Evolutionary conservation across 2,888 invertebrate species (phyloP), one percentile per base, ranked within the genome.

Genomic region (Carterocephalus palaemon): DNA sequence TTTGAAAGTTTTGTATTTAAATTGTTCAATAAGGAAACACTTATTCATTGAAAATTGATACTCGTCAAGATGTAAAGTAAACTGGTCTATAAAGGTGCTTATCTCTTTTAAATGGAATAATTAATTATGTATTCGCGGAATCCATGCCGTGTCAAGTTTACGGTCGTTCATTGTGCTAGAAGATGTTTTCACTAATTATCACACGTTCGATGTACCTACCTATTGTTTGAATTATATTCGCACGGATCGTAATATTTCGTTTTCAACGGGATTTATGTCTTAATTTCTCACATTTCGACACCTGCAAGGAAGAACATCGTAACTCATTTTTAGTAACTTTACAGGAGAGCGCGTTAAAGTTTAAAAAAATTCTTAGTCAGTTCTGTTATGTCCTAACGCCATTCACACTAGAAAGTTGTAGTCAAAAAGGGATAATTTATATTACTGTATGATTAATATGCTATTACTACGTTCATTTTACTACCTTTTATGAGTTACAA

Each of bases 121-220:
- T 39, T 28, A 43, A 43, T 55, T 51, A 47, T 37, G 49, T 50
- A 52, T 52, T 46, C 46, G 17, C 16, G 26, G 28, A 19, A 22
- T 37, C 24, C 31, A 34, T 46, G 38, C 34, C 52, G 59, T 64
- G 65, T 67, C 71, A 74, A 71, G 71, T 73, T 72, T 68, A 69
- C 59, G 67, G 62, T 53, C 64, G 57, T 36, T 56, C 49, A 67
- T 68, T 70, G 70, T 67, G 46, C 56, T 46, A 48, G 33, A 47
- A 47, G 48, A 48, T 47, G 57, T 59, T 67, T 69, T 67, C 62
- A 61, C 62, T 57, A 53, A 57, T 52, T 55, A 64, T 57, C 46
- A 51, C 49, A 53, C 49, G 49, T 55, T 47, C 32, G 43, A 39
- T 48, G 32, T 41, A 37, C 38, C 49, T 41, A 37, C 38, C 49